phyloP scores from a whole-genome alignment of 2,888 invertebrate species.

The Acrobasis consociella region DNA sequence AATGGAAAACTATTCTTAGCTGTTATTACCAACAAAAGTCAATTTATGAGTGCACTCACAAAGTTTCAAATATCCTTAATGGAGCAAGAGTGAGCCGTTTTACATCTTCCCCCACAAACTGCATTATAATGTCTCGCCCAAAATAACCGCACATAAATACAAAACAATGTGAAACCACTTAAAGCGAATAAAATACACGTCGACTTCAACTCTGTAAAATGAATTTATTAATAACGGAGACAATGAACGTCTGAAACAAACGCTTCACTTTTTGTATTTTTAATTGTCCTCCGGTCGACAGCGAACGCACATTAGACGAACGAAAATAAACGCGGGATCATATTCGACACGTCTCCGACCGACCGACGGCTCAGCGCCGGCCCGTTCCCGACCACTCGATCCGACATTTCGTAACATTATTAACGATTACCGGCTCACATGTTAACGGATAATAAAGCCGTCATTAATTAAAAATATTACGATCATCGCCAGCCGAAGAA shows the following conservation, averaged over 20 bases:
- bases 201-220: constrained; percentile 81
- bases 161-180: constrained; percentile 83
- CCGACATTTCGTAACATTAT: constrained; percentile 25
- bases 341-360: constrained; percentile 58
- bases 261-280: constrained; percentile 81
- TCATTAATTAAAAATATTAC: constrained; percentile 60
- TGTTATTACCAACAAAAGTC: constrained; percentile 75
- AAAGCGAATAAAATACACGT: constrained; percentile 83
- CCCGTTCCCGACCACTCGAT: background rate
- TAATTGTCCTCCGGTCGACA: constrained; percentile 80
- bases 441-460: constrained; percentile 56
- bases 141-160: constrained; percentile 83
- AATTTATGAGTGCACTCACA: constrained; percentile 81
- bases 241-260: constrained; percentile 83
- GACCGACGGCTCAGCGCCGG: background rate
- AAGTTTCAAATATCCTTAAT: constrained; percentile 82
- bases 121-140: constrained; percentile 80
- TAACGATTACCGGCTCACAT: constrained; percentile 40
- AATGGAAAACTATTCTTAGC: constrained; percentile 65
- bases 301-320: constrained; percentile 79
- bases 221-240: constrained; percentile 83
- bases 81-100: constrained; percentile 79
- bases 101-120: constrained; percentile 81
- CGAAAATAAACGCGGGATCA: constrained; percentile 79
- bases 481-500: constrained; percentile 46